Conservation (phyloP, 2,888 invertebrate species). For the Netelia inedita region DNA sequence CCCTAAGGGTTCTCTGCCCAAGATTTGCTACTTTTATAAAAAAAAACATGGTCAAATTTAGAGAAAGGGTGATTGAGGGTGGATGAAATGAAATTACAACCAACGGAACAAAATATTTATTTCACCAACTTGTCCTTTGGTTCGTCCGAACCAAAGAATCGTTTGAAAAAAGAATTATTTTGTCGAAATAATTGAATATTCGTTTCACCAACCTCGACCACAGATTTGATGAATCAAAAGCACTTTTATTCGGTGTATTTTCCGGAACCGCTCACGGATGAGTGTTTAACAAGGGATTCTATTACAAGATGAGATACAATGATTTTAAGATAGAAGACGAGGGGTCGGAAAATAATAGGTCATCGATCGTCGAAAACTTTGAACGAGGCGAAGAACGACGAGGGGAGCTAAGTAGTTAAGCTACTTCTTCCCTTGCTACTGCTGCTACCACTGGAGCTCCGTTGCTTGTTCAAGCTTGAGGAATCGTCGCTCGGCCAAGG, state of each 20-base stretch:
- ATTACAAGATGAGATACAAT: constrained; percentile 16
- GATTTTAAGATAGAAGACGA: constrained; percentile 29
- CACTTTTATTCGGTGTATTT: background rate
- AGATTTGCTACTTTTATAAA: too few species aligned
- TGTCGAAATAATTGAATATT: background rate
- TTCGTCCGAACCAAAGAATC: too few species aligned
- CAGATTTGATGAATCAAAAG: too few species aligned
- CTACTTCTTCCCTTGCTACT: constrained; percentile 19
- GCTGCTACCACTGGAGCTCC: constrained; percentile 12
- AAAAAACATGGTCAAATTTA: too few species aligned
- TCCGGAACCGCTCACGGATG: background rate
- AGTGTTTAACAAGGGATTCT: constrained; percentile 4
- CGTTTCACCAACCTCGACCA: background rate
- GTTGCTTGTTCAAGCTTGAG: constrained; percentile 21
- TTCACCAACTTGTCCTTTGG: too few species aligned
- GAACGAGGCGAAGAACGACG: constrained; percentile 50
- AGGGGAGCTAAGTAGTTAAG: constrained; percentile 52
- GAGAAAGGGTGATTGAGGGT: too few species aligned
- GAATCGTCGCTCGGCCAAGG: constrained; percentile 44
- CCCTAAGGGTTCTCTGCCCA: too few species aligned
- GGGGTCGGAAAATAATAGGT: constrained; percentile 55
- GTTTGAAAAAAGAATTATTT: background rate
- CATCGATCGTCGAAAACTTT: constrained; percentile 59
- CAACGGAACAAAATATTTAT: too few species aligned
- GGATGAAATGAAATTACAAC: too few species aligned